Evolutionary conservation across 1,140 invertebrate species (phyloP).

Genomic region (Brachystomella parvula): DNA sequence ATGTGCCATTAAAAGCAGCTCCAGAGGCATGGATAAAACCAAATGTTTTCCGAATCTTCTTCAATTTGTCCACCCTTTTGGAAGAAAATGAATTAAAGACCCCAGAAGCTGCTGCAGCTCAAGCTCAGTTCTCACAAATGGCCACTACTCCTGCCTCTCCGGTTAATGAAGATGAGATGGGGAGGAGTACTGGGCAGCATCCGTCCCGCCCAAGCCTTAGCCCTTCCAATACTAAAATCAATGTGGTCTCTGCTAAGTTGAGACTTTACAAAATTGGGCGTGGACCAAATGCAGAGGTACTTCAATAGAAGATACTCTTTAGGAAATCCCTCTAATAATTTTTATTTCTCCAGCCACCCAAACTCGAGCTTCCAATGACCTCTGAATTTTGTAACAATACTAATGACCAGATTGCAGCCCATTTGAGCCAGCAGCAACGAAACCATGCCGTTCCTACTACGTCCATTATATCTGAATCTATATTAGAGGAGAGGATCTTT

Average conservation of each 20-base stretch:
- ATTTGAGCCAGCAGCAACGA: background rate
- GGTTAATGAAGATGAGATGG: background rate
- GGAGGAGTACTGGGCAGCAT: background rate
- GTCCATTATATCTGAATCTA: background rate
- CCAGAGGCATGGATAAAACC: constrained; percentile 26
- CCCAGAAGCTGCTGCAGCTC: background rate
- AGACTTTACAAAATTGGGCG: constrained; percentile 47
- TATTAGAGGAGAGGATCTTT: constrained; percentile 49
- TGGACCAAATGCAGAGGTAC: constrained; percentile 16
- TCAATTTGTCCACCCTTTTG: constrained; percentile 18
- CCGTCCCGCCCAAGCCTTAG: background rate
- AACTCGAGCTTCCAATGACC: background rate
- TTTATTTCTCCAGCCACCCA: constrained; percentile 10
- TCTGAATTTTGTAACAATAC: constrained; percentile 32
- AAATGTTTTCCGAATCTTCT: constrained; percentile 27
- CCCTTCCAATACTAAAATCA: constrained; percentile 26
- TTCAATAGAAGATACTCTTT: constrained; percentile 43
- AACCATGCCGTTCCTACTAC: background rate
- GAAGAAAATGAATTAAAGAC: background rate
- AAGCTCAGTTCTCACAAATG: background rate
- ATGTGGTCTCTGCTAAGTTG: constrained; percentile 50
- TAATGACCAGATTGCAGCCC: constrained; percentile 1
- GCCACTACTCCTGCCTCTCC: background rate
- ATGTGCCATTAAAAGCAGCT: constrained; percentile 19
- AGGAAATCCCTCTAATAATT: background rate